A percentile compares a stretch with the other conserved stretches of the same genome.
These are phyloP conservation scores for Platysternon megacephalum DNA, from an alignment of 2,113 vertebrate species.

Conservation along the genomic window DNA sequence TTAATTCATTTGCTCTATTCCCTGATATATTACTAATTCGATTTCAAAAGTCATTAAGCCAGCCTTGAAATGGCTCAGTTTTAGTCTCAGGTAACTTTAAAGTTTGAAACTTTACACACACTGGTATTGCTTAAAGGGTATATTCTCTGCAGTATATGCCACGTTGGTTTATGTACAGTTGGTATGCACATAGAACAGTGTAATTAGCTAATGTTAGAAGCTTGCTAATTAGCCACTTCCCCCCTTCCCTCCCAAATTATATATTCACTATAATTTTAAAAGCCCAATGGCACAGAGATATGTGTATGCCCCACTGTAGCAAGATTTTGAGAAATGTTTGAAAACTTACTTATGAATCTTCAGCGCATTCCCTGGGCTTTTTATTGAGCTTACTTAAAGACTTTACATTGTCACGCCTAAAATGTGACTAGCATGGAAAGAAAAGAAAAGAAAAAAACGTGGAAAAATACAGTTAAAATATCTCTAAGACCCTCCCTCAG, in stretches of 20 bases:
- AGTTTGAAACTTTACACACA: conserved; percentile 53
- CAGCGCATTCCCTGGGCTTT: conserved; percentile 6
- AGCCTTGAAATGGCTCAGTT: conserved; percentile 10
- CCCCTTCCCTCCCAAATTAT: background rate
- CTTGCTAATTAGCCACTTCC: conserved; percentile 54
- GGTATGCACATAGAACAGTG: conserved; percentile 47
- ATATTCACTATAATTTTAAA: background rate
- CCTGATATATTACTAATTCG: conserved; percentile 68
- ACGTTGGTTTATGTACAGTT: conserved; percentile 44
- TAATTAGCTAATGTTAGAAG: conserved; percentile 66
- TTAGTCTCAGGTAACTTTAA: background rate
- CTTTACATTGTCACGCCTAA: background rate
- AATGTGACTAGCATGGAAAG: background rate
- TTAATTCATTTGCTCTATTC: conserved; percentile 71
- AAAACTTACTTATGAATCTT: conserved; percentile 52
- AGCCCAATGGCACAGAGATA: background rate
- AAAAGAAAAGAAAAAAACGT: background rate
- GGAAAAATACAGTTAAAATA: conserved; percentile 61
- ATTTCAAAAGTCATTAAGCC: conserved; percentile 46
- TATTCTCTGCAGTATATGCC: conserved; percentile 22
- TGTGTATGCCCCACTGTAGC: background rate
- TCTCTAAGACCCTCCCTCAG: conserved; percentile 71
- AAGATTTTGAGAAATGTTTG: conserved; percentile 37
- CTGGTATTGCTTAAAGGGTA: background rate
- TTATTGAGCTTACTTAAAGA: background rate